phyloP scores from a whole-genome alignment of 2,113 vertebrate species.

The Brienomyrus longianalis region DNA sequence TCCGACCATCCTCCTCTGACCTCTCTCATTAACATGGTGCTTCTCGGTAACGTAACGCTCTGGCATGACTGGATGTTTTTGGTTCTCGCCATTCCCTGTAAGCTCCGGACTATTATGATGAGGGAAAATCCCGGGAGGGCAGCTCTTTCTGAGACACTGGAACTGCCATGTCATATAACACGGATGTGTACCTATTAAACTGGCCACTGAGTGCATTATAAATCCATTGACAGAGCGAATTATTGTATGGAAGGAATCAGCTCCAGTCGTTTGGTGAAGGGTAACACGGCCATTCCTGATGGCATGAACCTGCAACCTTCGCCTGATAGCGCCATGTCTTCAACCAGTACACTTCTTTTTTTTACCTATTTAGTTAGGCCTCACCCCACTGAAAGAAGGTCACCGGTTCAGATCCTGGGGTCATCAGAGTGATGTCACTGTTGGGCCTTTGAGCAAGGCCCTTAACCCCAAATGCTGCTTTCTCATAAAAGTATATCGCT shows the following conservation, averaged over 20 bases:
- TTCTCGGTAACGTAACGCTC: not conserved
- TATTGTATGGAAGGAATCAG: not conserved
- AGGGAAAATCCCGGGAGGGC: not conserved
- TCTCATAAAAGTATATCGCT: no score
- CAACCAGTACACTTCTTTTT: not conserved
- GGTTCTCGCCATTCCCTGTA: not conserved
- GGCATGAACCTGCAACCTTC: not conserved
- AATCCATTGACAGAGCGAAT: not conserved
- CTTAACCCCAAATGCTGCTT: not conserved
- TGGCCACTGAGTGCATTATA: not conserved
- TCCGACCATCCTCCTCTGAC: not conserved
- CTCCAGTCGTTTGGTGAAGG: not conserved
- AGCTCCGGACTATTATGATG: not conserved
- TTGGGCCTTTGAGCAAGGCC: not conserved
- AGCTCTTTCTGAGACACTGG: not conserved
- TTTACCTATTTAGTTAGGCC: not conserved
- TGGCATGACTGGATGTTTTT: not conserved
- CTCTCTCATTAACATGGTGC: not conserved
- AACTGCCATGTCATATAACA: not conserved
- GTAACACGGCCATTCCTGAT: not conserved
- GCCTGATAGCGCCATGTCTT: not conserved
- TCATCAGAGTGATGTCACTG: not conserved
- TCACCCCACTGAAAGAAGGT: not conserved
- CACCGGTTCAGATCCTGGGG: not conserved
- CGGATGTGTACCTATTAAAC: not conserved